A percentile compares a stretch with the other conserved stretches of the same genome.
These are phyloP conservation scores for Drosophila cyrtoloma DNA, from an alignment of 2,888 invertebrate genomes.

Conservation along the genomic window DNA sequence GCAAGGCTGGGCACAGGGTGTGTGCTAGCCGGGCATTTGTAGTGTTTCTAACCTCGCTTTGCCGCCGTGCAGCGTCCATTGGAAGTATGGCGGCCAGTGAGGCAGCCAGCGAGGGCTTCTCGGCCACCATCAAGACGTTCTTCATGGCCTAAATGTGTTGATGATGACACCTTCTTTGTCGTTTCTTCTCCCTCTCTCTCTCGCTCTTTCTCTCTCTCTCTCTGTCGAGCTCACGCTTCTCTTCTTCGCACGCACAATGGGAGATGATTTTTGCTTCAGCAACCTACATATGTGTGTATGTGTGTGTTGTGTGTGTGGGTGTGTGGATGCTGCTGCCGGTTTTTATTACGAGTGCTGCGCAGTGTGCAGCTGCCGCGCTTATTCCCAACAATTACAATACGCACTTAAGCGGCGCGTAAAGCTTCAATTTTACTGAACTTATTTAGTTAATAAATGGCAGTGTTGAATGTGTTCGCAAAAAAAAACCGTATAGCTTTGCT, in stretches of 20 bases:
- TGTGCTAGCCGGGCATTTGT: neutral
- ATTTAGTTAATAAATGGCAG: slow-evolving; percentile 9
- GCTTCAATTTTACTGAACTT: slow-evolving; percentile 4
- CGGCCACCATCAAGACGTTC: slow-evolving; percentile 98
- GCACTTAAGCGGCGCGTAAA: neutral
- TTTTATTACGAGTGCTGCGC: slow-evolving; percentile 7
- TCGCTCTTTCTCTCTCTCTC: neutral
- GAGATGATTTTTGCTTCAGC: slow-evolving; percentile 28
- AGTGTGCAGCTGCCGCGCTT: slow-evolving; percentile 6
- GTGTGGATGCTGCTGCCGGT: slow-evolving; percentile 52
- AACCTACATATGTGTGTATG: slow-evolving; percentile 31
- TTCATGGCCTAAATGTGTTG: slow-evolving; percentile 87
- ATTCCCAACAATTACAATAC: slow-evolving; percentile 22
- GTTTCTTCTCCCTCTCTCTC: neutral
- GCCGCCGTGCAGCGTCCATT: slow-evolving; percentile 88
- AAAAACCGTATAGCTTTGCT: slow-evolving; percentile 33
- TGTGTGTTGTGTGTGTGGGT: slow-evolving; percentile 7
- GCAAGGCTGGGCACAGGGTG: neutral
- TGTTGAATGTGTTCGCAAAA: slow-evolving; percentile 29
- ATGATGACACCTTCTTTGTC: slow-evolving; percentile 35
- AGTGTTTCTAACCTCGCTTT: slow-evolving; percentile 73
- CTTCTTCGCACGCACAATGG: slow-evolving; percentile 28
- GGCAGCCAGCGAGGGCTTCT: slow-evolving; percentile 98
- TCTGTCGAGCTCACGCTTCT: slow-evolving; percentile 5
- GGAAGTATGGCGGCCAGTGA: slow-evolving; percentile 97